A percentile compares a stretch with the other conserved stretches of the same genome.
Evolutionary conservation across 35 echinoderm and acorn worm genomes (phyloP).

Genomic region (Lytechinus pictus): DNA sequence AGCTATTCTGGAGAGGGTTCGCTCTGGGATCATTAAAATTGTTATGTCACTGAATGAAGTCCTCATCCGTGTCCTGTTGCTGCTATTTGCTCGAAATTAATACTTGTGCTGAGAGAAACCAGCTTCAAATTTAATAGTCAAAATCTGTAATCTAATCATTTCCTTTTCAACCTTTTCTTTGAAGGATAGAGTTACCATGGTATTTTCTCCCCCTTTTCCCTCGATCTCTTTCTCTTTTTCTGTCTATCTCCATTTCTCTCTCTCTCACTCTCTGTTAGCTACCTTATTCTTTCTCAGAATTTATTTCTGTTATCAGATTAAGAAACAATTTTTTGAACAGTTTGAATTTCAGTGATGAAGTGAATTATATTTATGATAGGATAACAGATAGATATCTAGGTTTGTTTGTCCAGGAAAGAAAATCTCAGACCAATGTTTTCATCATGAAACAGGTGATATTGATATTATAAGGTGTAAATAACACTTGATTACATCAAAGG

Average conservation of each 20-base stretch:
- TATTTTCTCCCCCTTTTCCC: neutral
- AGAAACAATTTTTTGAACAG: neutral
- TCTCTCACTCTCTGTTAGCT: neutral
- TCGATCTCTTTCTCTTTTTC: neutral
- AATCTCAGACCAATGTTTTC: neutral
- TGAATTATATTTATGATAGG: neutral
- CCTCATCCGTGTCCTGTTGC: neutral
- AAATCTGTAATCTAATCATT: constrained; percentile 6
- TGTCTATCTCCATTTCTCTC: neutral
- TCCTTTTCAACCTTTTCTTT: neutral
- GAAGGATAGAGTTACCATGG: neutral
- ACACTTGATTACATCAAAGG: neutral
- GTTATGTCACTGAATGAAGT: neutral
- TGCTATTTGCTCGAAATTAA: neutral
- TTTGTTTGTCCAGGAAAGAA: neutral
- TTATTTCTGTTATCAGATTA: neutral
- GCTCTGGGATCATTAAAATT: neutral
- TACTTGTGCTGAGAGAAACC: neutral
- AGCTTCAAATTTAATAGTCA: neutral
- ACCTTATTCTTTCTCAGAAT: neutral
- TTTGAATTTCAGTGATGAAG: neutral
- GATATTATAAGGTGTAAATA: neutral
- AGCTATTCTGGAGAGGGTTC: neutral
- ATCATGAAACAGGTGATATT: neutral
- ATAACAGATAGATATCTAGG: neutral